These are phyloP conservation scores for Lates japonicus DNA, from an alignment of 2,797 vertebrate species.

Conservation along the genomic window DNA sequence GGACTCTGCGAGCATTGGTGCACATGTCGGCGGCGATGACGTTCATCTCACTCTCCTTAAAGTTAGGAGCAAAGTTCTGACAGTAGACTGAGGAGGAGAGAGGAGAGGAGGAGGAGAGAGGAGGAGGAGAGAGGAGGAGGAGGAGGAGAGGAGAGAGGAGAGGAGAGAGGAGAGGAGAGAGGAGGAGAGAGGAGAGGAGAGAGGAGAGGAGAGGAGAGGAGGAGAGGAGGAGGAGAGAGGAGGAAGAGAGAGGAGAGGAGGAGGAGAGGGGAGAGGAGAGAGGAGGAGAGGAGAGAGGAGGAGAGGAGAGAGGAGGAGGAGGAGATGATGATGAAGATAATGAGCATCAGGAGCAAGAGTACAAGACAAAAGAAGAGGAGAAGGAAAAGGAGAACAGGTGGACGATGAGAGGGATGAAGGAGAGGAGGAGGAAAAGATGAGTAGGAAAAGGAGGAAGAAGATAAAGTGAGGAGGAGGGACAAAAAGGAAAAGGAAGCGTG, in stretches of 20 bases:
- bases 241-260: no score
- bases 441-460: background rate
- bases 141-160: no score
- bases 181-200: background rate
- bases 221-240: no score
- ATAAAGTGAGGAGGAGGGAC: no score
- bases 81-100: constrained; percentile 89
- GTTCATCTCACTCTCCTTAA: constrained; percentile 98
- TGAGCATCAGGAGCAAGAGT: no score
- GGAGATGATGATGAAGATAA: background rate
- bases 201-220: background rate
- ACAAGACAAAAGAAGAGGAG: no score
- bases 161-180: no score
- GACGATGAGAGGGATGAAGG: no score
- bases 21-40: constrained; percentile 97
- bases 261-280: no score
- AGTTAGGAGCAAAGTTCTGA: constrained; percentile 98
- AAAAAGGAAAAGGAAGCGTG: no score
- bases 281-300: background rate
- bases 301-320: background rate
- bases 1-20: constrained; percentile 95
- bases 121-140: background rate
- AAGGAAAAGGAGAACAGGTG: no score
- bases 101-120: background rate
- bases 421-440: no score